Evolutionary conservation across 2,113 vertebrate genomes (phyloP).

Genomic region (Mesembrinibis cayennensis): DNA sequence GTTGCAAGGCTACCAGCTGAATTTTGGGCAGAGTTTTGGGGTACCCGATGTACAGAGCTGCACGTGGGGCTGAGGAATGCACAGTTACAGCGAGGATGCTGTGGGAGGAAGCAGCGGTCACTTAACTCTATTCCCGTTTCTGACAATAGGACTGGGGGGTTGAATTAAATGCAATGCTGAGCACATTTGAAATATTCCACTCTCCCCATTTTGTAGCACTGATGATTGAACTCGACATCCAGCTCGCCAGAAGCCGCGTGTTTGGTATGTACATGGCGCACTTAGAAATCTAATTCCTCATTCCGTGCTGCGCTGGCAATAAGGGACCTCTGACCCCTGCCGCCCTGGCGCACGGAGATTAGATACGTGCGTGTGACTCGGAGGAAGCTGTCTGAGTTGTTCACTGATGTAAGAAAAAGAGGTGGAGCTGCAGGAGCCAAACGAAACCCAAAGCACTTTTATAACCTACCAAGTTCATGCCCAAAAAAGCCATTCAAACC

Average conservation of each 20-base stretch:
- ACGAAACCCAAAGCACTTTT: neutral
- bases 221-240: neutral
- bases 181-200: neutral
- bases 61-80: neutral
- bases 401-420: neutral
- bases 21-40: neutral
- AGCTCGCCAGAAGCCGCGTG: neutral
- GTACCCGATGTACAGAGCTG: neutral
- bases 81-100: rapidly evolving
- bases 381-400: neutral
- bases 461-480: neutral
- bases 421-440: conserved; percentile 11
- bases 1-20: neutral
- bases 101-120: neutral
- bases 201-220: neutral
- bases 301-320: neutral
- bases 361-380: neutral
- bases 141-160: neutral
- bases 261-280: neutral
- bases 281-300: neutral
- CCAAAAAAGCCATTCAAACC: neutral
- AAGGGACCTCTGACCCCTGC: neutral
- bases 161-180: neutral
- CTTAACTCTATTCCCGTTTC: neutral
- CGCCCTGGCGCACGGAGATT: neutral